phyloP scores from a whole-genome alignment of 2,113 vertebrate genomes.

The Mobula hypostoma region DNA sequence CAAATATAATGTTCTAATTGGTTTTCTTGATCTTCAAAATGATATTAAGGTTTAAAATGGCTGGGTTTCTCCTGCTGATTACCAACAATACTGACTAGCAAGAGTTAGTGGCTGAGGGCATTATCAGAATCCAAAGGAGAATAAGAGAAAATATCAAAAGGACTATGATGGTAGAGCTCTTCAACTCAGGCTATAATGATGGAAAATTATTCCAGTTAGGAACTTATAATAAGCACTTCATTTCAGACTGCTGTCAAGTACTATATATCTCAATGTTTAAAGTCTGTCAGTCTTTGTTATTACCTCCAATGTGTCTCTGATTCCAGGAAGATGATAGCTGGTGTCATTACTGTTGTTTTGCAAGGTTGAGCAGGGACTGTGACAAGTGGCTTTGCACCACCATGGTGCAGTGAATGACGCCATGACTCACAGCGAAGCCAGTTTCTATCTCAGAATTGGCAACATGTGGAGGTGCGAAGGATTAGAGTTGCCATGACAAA shows the following conservation, averaged over 20 bases:
- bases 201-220: background rate
- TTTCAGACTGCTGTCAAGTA: background rate
- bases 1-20: background rate
- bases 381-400: background rate
- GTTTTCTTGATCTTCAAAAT: background rate
- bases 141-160: background rate
- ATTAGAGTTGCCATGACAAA: background rate
- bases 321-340: background rate
- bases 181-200: background rate
- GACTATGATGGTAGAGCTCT: background rate
- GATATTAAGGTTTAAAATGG: background rate
- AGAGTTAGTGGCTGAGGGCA: background rate
- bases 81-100: background rate
- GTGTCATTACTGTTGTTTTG: background rate
- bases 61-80: background rate
- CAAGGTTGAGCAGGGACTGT: background rate
- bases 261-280: background rate
- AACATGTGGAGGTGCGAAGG: background rate
- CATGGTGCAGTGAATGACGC: background rate
- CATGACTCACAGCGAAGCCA: background rate
- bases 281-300: slow-evolving; percentile 22
- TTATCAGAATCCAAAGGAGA: background rate
- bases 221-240: background rate
- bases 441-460: background rate
- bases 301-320: background rate